Evolutionary conservation across 2,888 invertebrate species (phyloP).

Genomic region (Eremobia ochroleuca): DNA sequence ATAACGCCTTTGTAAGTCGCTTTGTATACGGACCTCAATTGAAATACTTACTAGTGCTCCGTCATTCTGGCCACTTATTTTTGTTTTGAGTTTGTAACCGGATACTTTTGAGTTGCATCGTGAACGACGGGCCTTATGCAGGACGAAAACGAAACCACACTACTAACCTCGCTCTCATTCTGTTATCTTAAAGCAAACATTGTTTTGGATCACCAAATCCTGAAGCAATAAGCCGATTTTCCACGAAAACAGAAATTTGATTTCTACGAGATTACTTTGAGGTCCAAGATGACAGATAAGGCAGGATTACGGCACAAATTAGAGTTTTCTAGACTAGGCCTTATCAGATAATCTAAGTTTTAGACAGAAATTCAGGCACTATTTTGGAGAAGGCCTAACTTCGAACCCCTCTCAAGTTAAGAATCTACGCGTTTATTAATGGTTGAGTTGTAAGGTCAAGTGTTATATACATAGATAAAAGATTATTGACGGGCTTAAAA

Average conservation of each 20-base stretch:
- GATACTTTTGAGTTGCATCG: background rate
- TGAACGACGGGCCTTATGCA: background rate
- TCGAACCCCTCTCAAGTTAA: slow-evolving; percentile 12
- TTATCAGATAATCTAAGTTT: slow-evolving; percentile 50
- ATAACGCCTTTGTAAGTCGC: background rate
- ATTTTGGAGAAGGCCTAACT: slow-evolving; percentile 14
- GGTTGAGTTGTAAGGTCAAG: slow-evolving; percentile 7
- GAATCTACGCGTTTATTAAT: slow-evolving; percentile 1
- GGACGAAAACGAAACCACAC: background rate
- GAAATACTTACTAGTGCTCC: too few species aligned
- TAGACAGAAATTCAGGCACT: slow-evolving; percentile 24
- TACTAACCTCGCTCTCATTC: slow-evolving; percentile 4
- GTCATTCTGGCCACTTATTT: background rate
- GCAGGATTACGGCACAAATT: slow-evolving; percentile 48
- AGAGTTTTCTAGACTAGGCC: slow-evolving; percentile 38
- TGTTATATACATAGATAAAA: background rate
- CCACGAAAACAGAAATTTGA: slow-evolving; percentile 30
- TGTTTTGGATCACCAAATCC: slow-evolving; percentile 21
- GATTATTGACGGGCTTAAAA: background rate
- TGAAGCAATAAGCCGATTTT: slow-evolving; percentile 17
- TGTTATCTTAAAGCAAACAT: slow-evolving; percentile 22
- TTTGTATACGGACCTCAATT: background rate
- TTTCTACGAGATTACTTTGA: slow-evolving; percentile 37
- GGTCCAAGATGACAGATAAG: slow-evolving; percentile 50
- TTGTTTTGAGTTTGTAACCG: background rate